phyloP scores from a whole-genome alignment of 2,113 vertebrate species.

The Bos taurus region DNA sequence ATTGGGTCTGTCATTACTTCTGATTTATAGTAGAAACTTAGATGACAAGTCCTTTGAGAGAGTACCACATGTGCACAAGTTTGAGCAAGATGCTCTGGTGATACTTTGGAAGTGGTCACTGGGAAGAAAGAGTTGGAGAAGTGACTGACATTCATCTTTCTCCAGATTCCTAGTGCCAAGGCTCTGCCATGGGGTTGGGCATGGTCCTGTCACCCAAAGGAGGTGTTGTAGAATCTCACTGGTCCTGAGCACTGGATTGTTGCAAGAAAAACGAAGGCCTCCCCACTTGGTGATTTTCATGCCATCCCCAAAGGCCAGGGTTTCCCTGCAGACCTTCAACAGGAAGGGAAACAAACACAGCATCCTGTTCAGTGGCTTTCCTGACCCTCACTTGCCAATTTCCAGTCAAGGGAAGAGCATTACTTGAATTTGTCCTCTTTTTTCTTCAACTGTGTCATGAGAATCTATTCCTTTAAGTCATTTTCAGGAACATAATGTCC shows the following conservation, averaged over 20 bases:
- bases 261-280: neutral
- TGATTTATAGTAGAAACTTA: neutral
- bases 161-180: neutral
- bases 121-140: neutral
- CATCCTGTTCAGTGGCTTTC: neutral
- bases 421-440: neutral
- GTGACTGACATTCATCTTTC: neutral
- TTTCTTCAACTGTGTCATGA: neutral
- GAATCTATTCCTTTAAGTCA: slow-evolving; percentile 6
- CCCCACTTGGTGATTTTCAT: neutral
- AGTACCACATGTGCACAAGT: neutral
- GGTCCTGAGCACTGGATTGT: neutral
- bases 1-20: neutral
- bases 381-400: neutral
- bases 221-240: neutral
- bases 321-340: fast-evolving
- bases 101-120: neutral
- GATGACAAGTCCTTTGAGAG: neutral
- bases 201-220: neutral
- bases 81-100: neutral
- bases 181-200: neutral
- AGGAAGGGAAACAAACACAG: neutral
- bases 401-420: neutral
- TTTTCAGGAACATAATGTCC: slow-evolving; percentile 63
- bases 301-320: neutral